Conservation (phyloP, 2,888 invertebrate species). For the Herminia tarsipennalis region DNA sequence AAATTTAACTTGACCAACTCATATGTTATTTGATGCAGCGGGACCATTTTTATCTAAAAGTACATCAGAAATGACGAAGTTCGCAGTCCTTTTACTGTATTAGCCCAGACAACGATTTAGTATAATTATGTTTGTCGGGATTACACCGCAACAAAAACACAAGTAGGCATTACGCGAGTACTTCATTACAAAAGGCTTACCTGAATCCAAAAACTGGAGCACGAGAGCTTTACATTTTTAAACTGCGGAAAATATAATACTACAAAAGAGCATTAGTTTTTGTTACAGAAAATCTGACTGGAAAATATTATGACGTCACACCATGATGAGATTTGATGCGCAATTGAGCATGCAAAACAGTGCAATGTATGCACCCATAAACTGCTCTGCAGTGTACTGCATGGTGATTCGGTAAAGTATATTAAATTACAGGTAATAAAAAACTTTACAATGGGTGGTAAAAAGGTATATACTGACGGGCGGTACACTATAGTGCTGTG, state of each 20-base stretch:
- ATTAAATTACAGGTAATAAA: conserved; percentile 78
- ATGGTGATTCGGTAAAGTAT: conserved; percentile 69
- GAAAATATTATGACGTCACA: conserved; percentile 22
- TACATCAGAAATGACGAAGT: conserved; percentile 22
- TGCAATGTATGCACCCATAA: conserved; percentile 60
- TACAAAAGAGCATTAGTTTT: conserved; percentile 44
- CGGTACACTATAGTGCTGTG: conserved; percentile 40
- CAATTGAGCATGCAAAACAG: conserved; percentile 51
- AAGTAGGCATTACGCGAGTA: conserved; percentile 57
- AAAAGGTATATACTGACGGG: conserved; percentile 45
- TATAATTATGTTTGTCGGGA: conserved; percentile 41
- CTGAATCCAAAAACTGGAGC: conserved; percentile 65
- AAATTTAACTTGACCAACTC: conserved; percentile 38
- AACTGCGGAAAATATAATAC: conserved; percentile 55
- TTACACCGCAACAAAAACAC: conserved; percentile 58
- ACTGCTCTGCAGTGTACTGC: conserved; percentile 56
- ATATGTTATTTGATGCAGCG: conserved; percentile 30
- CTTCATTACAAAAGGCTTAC: conserved; percentile 77
- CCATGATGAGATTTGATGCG: conserved; percentile 34
- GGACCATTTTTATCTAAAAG: conserved; percentile 24
- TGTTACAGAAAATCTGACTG: conserved; percentile 6
- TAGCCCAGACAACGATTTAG: conserved; percentile 37
- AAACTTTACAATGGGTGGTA: conserved; percentile 64
- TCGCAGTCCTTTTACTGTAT: conserved; percentile 40
- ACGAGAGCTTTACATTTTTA: conserved; percentile 69